Evolutionary conservation across 1,140 invertebrate species (phyloP).

Genomic region (Pseudomyrmex gracilis): DNA sequence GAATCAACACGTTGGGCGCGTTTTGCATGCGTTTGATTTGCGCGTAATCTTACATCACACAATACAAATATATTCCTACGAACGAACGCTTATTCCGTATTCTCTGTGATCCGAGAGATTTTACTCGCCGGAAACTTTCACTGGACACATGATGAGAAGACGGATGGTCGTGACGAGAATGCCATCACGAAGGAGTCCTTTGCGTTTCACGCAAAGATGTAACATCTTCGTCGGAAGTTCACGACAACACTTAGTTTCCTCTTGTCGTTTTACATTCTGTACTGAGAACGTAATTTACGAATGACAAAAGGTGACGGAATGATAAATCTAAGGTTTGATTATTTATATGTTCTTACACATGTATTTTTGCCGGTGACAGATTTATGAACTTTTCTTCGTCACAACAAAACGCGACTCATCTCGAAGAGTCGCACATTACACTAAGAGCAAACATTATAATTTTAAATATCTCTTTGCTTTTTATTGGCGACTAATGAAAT

Average conservation of each 20-base stretch:
- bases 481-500: background rate
- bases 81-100: conserved; percentile 80
- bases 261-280: background rate
- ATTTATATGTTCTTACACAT: background rate
- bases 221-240: conserved; percentile 59
- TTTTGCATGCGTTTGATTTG: conserved; percentile 36
- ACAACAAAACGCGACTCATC: background rate
- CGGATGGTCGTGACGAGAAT: conserved; percentile 79
- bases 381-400: conserved; percentile 4
- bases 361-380: background rate
- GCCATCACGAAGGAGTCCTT: background rate
- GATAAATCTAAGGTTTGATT: background rate
- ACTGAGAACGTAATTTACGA: conserved; percentile 27
- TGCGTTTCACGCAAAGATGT: conserved; percentile 21
- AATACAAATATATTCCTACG: conserved; percentile 78
- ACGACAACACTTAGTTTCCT: conserved; percentile 24
- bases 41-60: conserved; percentile 77
- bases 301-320: background rate
- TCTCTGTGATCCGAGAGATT: conserved; percentile 72
- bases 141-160: conserved; percentile 71
- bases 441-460: conserved; percentile 2
- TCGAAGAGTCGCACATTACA: background rate
- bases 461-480: background rate
- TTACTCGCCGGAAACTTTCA: conserved; percentile 79
- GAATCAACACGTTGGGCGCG: background rate